Conservation (phyloP, 1,140 invertebrate genomes). For the Pseudomyrmex pallidus region DNA sequence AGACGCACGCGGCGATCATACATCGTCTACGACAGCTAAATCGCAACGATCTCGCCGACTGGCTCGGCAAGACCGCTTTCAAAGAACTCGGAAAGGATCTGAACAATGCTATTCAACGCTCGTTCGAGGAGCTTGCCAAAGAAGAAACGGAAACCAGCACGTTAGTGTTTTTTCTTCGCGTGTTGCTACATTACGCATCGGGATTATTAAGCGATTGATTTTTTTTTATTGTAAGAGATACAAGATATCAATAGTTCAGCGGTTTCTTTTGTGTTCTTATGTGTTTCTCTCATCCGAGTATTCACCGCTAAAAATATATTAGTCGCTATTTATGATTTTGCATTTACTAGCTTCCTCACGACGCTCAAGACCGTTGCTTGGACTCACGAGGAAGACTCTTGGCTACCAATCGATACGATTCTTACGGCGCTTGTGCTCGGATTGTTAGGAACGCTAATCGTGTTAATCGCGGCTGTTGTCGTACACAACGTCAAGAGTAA, state of each 20-base stretch:
- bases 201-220: background rate
- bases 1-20: slow-evolving; percentile 85
- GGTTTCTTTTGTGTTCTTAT: background rate
- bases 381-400: slow-evolving; percentile 70
- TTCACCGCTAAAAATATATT: background rate
- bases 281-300: background rate
- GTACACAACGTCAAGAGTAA: slow-evolving; percentile 20
- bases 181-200: slow-evolving; percentile 12
- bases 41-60: slow-evolving; percentile 86
- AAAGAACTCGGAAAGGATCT: slow-evolving; percentile 86
- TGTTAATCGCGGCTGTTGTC: slow-evolving; percentile 60
- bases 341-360: slow-evolving; percentile 70
- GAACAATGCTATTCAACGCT: slow-evolving; percentile 81
- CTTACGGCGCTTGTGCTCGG: slow-evolving; percentile 70
- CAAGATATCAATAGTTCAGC: background rate
- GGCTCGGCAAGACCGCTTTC: slow-evolving; percentile 87
- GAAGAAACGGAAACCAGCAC: slow-evolving; percentile 68
- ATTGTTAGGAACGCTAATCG: slow-evolving; percentile 63
- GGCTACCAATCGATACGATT: slow-evolving; percentile 72
- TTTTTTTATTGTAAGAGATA: background rate
- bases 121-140: slow-evolving; percentile 73
- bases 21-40: slow-evolving; percentile 86
- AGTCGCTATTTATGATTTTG: slow-evolving; percentile 21
- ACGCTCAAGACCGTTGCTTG: slow-evolving; percentile 66
- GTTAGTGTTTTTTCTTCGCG: slow-evolving; percentile 60